Percentiles rank a stretch among this genome's conserved stretches.
Evolutionary conservation across 2,113 vertebrate genomes (phyloP).

Genomic region (Eurystomus gularis): DNA sequence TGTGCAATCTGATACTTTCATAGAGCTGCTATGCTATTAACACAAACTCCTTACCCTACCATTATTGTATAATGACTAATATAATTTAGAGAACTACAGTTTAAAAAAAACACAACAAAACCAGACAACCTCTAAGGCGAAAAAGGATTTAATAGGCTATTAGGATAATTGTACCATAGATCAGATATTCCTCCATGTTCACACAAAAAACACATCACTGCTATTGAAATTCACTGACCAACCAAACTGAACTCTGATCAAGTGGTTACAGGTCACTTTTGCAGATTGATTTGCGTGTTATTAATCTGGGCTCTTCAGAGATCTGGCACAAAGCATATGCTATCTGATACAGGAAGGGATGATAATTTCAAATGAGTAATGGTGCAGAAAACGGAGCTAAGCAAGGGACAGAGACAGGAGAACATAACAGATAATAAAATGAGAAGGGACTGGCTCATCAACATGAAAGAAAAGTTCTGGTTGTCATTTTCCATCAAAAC

Average conservation of each 20-base stretch:
- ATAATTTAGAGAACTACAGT: not conserved
- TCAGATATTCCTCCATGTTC: not conserved
- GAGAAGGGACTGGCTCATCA: not conserved
- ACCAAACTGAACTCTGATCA: not conserved
- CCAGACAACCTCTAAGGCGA: not conserved
- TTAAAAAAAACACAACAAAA: not conserved
- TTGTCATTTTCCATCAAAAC: not conserved
- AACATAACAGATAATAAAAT: rapidly evolving
- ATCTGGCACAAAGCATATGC: not conserved
- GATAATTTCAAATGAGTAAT: not conserved
- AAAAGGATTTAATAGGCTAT: not conserved
- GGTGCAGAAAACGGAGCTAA: not conserved
- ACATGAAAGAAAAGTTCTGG: not conserved
- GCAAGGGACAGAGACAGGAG: not conserved
- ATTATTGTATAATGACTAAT: not conserved
- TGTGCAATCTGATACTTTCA: not conserved
- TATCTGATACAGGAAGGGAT: not conserved
- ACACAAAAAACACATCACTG: not conserved
- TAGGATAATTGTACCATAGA: not conserved
- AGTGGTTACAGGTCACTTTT: not conserved
- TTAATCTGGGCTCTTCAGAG: not conserved
- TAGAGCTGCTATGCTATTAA: not conserved
- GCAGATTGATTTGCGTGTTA: not conserved
- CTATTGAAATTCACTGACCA: not conserved
- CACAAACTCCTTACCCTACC: not conserved